phyloP scores from a whole-genome alignment of 2,888 invertebrate species.

The Microctonus aethiopoides region DNA sequence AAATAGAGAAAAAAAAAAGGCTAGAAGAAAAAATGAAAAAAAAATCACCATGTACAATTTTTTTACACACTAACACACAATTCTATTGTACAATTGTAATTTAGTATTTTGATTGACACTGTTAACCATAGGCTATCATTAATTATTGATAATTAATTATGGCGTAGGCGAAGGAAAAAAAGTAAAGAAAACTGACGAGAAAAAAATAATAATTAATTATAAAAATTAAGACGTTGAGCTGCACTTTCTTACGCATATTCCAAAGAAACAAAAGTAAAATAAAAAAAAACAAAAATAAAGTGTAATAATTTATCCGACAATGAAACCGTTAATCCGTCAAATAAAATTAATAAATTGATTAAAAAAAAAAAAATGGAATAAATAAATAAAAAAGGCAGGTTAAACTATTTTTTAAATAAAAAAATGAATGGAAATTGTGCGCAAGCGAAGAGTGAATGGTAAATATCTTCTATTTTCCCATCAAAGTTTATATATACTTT shows the following conservation, averaged over 20 bases:
- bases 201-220: not conserved
- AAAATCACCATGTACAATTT: conserved; percentile 54
- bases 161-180: not conserved
- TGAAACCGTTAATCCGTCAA: no score
- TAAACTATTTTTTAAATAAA: not conserved
- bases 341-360: conserved; percentile 19
- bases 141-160: conserved; percentile 12
- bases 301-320: no score
- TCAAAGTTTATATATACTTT: conserved; percentile 34
- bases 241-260: conserved; percentile 60
- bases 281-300: no score
- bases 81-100: conserved; percentile 59
- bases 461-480: conserved; percentile 30
- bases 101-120: conserved; percentile 51
- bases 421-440: conserved; percentile 3
- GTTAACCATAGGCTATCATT: conserved; percentile 45
- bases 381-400: not conserved
- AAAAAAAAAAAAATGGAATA: not conserved
- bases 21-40: conserved; percentile 25
- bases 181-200: not conserved
- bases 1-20: conserved; percentile 13
- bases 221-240: conserved; percentile 43
- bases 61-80: conserved; percentile 49
- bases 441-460: not conserved
- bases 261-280: conserved; percentile 57